phyloP scores from a whole-genome alignment of 2,113 vertebrate species.

The Pollachius pollachius region DNA sequence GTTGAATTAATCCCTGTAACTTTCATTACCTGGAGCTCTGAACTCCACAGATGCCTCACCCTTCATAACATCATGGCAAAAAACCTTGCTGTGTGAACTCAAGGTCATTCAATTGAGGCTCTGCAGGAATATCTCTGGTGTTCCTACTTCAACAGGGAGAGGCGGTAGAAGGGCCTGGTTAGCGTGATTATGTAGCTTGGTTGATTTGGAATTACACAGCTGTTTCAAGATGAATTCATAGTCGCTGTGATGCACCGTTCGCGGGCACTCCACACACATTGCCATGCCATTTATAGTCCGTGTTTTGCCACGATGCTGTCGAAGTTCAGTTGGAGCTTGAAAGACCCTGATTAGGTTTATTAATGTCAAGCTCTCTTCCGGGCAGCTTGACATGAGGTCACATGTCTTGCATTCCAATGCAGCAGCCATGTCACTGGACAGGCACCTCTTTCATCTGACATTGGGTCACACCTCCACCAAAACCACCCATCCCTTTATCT shows the following conservation, averaged over 20 bases:
- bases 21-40: conserved; percentile 57
- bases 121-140: not conserved
- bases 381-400: conserved; percentile 8
- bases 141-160: too few relatives aligned
- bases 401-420: conserved; percentile 32
- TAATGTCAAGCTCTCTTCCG: not conserved
- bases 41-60: not conserved
- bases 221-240: too few relatives aligned
- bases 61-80: conserved; percentile 31
- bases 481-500: not conserved
- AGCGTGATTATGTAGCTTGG: too few relatives aligned
- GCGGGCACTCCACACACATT: too few relatives aligned
- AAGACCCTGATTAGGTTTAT: too few relatives aligned
- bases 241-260: too few relatives aligned
- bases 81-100: conserved; percentile 17
- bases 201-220: too few relatives aligned
- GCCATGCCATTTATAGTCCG: too few relatives aligned
- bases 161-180: too few relatives aligned
- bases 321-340: too few relatives aligned
- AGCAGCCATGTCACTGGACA: conserved; percentile 12
- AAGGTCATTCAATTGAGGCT: conserved; percentile 29
- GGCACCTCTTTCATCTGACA: conserved; percentile 37
- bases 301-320: too few relatives aligned
- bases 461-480: conserved; percentile 39
- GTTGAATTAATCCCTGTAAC: conserved; percentile 57